Base-by-base conservation (phyloP, 2,113 vertebrate species). In the Otis tarda region DNA sequence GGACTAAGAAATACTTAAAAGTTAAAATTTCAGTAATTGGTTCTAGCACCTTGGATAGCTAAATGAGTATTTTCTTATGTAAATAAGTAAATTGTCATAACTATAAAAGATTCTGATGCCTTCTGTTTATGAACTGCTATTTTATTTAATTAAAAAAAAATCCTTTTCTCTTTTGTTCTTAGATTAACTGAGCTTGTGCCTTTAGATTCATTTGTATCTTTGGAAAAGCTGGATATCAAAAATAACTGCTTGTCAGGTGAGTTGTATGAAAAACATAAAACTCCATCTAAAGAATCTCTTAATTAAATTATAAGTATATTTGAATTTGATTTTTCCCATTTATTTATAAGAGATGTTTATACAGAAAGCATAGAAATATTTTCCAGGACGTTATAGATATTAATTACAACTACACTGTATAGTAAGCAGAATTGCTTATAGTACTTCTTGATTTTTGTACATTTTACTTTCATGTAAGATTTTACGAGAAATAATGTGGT, bases 241-340 rank as follows among this genome's bases (percentile, higher is more conserved):
- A 98, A 98, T 95, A 99, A 99, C 97, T 99, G 98, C 94, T 97
- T 99, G n/a, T 98, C 98, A 98, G 99, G 99, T 99, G 90, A 97
- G 97, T 87, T 95, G 59, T 64, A 22, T 67, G 71, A 95, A 92
- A 90, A 65, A 30, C 17, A 57, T 70, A 70, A 89, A 59, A 14
- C 5, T 2, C 4, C 5, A 28, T 79, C 19, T 19, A 64, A 79
- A 55, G 10, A 70, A 71, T 35, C 12, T 84, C 14, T 3, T 57
- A 57, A 15, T 50, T 49, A 59, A 82, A 55, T 88, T 73, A 15
- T 21, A 68, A 35, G 61, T 2, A 76, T 35, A 23, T 33, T 80
- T 90, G 18, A 60, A 55, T 68, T 14, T 9, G 5, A 37, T 30
- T 60, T 8, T 76, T 74, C 14, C 5, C 5, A 39, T 64, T 24